Base-by-base conservation (phyloP, 2,797 vertebrate genomes). In the Scolopax rusticola region DNA sequence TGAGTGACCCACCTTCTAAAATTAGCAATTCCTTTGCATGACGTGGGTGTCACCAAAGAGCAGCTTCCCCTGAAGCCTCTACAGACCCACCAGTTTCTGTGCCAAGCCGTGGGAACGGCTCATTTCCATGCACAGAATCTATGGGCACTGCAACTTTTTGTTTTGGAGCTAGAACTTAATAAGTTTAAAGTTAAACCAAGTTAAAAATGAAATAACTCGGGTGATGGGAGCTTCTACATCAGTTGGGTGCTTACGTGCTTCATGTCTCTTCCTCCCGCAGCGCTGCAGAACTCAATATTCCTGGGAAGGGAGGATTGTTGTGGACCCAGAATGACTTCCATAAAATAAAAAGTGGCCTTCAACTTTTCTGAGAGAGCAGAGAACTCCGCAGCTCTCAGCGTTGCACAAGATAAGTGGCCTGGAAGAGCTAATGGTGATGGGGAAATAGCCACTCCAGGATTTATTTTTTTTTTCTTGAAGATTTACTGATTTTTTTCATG, bases 261-360 rank as follows among this genome's bases (percentile, higher is more conserved):
- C 59, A 14, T 70, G 73, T 78, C 41, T 93, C 15, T 73, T 94
- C 70, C 89, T 77, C 78, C 83, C 7, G 11, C 96, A 98, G 98
- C 69, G 79, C 96, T 65, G 83, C 96, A 69, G 97, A 97, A 90
- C 11, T 96, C 81, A 96, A 53, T 50, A 53, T 75, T 82, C 95
- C 84, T n/a, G 32, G 68, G 87, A 51, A 97, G 24, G 98, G 98
- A 73, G 97, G 97, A 85, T 91, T 98, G 71, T 83, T 98, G 13
- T 98, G 98, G 98, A 98, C 93, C 71, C 98, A 98, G 84, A 97
- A 95, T 11, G 98, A 98, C 53, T 97, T 98, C 65, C 96, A 98
- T 57, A 97, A 97, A 81, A 97, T 98, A 78, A 98, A 98, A 98
- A 97, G 86, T 50, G 97, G 97, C 73, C 92, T 98, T 84, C 98